Base-by-base conservation (phyloP, 2,888 invertebrate species). In the Sinopyrophorus schimmeli region DNA sequence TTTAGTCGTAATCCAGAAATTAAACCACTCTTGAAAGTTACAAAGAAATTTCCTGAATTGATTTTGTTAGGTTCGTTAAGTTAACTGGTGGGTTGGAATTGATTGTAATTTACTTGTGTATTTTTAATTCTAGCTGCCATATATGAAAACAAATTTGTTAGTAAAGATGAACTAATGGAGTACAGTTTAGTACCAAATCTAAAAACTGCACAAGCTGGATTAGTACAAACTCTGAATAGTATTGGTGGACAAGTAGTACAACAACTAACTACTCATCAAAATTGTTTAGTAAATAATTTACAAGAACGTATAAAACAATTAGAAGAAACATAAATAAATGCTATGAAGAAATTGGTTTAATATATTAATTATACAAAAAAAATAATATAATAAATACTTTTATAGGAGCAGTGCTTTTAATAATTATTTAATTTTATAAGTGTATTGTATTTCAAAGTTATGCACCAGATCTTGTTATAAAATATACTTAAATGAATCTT, bases 1-100 rank as follows among this genome's bases (percentile, higher is more conserved):
- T 91, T 90, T 72, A 83, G 87, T 27, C 78, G 82, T 40, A 82
- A 87, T 32, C 76, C 80, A 18, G 80, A 82, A 63, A 77, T 84
- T 21, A 69, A 70, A 5, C 76, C 78, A 57, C 66, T 91, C 62
- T 68, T 86, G 21, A 84, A 82, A 68, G 77, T 86, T 26, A 68
- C 83, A 3, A 87, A 82, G 49, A 89, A 84, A 66, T 77, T 82
- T 53, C 87, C 87, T 1, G 83, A 87, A 66, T 72, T 88, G 62
- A 69, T 86, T 56, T 73, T 91, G 11, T 69, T 92, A 70, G 87
- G 88, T 80, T 71, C 64, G 68, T 64, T n/a, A n/a, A n/a, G n/a
- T n/a, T n/a, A n/a, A n/a, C n/a, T n/a, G n/a, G n/a, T n/a, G n/a
- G n/a, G n/a, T n/a, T n/a, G n/a, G n/a, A n/a, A n/a, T n/a, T n/a